A percentile compares a stretch with the other conserved stretches of the same genome.
These are phyloP conservation scores for Psophia crepitans DNA, from an alignment of 2,113 vertebrate species.

Conservation along the genomic window DNA sequence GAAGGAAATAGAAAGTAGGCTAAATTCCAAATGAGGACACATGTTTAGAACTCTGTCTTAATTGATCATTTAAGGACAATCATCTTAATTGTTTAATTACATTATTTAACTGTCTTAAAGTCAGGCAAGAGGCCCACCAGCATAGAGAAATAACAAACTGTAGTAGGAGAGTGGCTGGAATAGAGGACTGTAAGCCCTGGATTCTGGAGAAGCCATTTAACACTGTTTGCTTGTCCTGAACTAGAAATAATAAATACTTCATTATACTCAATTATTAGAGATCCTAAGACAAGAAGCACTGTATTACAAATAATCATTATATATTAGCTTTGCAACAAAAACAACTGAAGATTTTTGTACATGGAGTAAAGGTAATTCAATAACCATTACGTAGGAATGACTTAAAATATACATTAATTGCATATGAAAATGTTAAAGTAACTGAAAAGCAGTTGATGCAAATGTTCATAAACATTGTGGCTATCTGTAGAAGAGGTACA, in stretches of 20 bases:
- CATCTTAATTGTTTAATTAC: conserved; percentile 64
- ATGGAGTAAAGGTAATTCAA: not conserved
- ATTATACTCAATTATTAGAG: conserved; percentile 47
- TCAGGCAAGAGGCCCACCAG: conserved; percentile 61
- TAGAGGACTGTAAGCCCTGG: conserved; percentile 3
- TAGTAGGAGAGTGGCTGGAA: conserved; percentile 36
- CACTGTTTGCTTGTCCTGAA: conserved; percentile 57
- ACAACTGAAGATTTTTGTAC: not conserved
- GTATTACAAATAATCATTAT: conserved; percentile 49
- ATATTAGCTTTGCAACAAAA: conserved; percentile 16
- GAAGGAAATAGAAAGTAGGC: conserved; percentile 34
- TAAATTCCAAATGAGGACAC: conserved; percentile 43
- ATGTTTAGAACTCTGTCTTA: conserved; percentile 61
- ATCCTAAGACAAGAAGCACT: conserved; percentile 13
- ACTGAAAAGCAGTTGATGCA: not conserved
- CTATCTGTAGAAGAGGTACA: not conserved
- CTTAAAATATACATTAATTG: not conserved
- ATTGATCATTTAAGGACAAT: conserved; percentile 64
- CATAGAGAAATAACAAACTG: conserved; percentile 67
- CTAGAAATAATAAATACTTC: conserved; percentile 66
- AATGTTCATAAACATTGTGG: not conserved
- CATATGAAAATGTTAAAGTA: not conserved
- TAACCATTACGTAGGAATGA: not conserved
- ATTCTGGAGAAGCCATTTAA: conserved; percentile 53
- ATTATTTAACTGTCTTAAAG: conserved; percentile 59